Base-by-base conservation (phyloP, 2,113 vertebrate species). In the Sorex araneus region DNA sequence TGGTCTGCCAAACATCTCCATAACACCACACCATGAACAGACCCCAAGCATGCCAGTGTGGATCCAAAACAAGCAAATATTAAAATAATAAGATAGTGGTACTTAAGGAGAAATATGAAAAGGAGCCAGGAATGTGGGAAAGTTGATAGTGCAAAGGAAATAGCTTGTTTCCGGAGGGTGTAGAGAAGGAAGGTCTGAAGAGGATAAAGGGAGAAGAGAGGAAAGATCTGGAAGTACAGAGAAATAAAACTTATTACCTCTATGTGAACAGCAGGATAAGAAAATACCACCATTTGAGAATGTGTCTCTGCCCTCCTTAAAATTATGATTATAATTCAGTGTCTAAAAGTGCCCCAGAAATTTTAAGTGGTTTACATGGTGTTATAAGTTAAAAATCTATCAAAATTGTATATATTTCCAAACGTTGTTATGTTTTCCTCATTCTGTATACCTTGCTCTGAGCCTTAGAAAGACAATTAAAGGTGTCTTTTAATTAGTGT, bases 121-220 rank as follows among this genome's bases (percentile, higher is more conserved):
- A 98, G 97, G 97, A 98, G 97, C 97, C 92, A 97, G 98, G 45
- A 97, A 98, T 98, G 97, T 97, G 98, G 97, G 95, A 98, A 98
- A 96, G 95, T 94, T 96, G 97, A 98, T 63, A 90, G 96, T 76
- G 96, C 97, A 94, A 98, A 98, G 74, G 87, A 95, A 90, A 97
- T 94, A 94, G 97, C 96, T 66, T 97, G 94, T 96, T 90, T 95
- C 97, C 95, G 98, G 97, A 97, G 97, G 97, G 97, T 97, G 30
- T 97, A 9, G 98, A 27, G 97, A 98, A 27, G 94, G 96, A 5
- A 96, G 98, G 80, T 97, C 98, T 30, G 94, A 97, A 64, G 97
- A 98, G 34, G 97, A 97, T 34, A 96, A 97, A 87, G 97, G 2
- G 12, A 79, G 11, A 97, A 97, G 97, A 97, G 97, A 97, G 73